A percentile compares a stretch with the other conserved stretches of the same genome.
Evolutionary conservation across 1,140 invertebrate species (phyloP).

Genomic region (Lamellibrachia luymesi): DNA sequence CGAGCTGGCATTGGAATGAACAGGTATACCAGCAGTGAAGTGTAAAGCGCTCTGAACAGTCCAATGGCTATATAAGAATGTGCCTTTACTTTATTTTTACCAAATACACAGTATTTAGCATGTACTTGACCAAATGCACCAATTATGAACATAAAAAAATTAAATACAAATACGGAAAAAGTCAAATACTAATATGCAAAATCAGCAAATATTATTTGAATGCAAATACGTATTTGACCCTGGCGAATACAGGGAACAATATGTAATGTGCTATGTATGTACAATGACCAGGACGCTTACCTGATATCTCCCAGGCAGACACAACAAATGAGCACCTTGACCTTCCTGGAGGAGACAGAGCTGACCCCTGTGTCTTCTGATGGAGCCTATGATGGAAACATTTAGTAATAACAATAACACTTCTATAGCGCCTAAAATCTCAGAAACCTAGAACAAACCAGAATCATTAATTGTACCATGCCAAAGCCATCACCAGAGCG

Average conservation of each 20-base stretch:
- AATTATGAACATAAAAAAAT: too few species aligned
- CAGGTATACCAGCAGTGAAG: too few species aligned
- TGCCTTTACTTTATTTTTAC: too few species aligned
- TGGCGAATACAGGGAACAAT: not conserved
- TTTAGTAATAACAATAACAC: not conserved
- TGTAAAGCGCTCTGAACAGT: too few species aligned
- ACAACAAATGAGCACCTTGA: conserved; percentile 77
- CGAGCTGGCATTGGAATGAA: too few species aligned
- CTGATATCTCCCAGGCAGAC: conserved; percentile 82
- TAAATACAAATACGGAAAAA: too few species aligned
- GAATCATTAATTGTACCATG: not conserved
- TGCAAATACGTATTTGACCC: too few species aligned
- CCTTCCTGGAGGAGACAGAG: conserved; percentile 31
- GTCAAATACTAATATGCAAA: too few species aligned
- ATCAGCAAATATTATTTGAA: too few species aligned
- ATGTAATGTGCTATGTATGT: not conserved
- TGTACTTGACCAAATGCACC: too few species aligned
- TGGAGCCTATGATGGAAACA: conserved; percentile 12
- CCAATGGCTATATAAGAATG: too few species aligned
- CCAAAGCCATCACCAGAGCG: not conserved
- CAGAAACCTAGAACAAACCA: not conserved
- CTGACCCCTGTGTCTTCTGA: conserved; percentile 21
- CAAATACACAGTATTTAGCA: too few species aligned
- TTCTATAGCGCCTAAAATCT: not conserved
- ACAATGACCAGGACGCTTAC: conserved; percentile 31